Percentiles rank a stretch among this genome's conserved stretches.
Evolutionary conservation across 2,888 invertebrate species (phyloP).

Genomic region (Platerodrilus igneus): DNA sequence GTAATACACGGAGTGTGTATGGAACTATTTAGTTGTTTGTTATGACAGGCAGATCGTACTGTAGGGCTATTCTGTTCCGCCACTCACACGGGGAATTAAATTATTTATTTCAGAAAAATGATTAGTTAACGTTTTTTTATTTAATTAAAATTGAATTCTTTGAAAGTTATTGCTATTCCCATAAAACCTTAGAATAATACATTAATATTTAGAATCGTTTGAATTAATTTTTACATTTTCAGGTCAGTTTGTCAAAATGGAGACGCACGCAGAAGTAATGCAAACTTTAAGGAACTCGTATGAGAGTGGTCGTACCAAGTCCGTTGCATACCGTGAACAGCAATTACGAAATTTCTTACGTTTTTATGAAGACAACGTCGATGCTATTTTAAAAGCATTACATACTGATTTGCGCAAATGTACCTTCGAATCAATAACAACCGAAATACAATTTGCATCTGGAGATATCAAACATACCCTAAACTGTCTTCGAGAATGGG

Average conservation of each 20-base stretch:
- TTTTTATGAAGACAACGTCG: constrained; percentile 75
- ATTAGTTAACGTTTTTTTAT: too few relatives aligned
- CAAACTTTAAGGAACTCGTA: constrained; percentile 68
- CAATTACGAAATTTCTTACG: constrained; percentile 71
- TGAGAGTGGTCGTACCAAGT: constrained; percentile 73
- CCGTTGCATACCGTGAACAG: constrained; percentile 72
- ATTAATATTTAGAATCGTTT: too few relatives aligned
- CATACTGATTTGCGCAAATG: constrained; percentile 73
- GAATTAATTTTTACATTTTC: neutral
- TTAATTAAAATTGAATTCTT: too few relatives aligned
- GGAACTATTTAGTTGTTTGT: too few relatives aligned
- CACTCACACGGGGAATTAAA: too few relatives aligned
- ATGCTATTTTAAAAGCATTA: constrained; percentile 68
- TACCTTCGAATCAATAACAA: constrained; percentile 71
- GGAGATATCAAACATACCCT: constrained; percentile 71
- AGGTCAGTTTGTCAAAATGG: neutral
- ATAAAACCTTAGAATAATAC: too few relatives aligned
- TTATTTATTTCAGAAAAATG: too few relatives aligned
- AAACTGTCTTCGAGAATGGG: constrained; percentile 72
- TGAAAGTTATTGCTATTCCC: too few relatives aligned
- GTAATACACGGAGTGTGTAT: too few relatives aligned
- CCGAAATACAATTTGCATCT: constrained; percentile 71
- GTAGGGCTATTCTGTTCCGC: too few relatives aligned
- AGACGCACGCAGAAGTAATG: constrained; percentile 56
- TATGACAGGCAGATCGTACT: too few relatives aligned